Evolutionary conservation across 2,113 vertebrate species (phyloP), one percentile per base, ranked within the genome.

Genomic region (Hystrix brachyura): DNA sequence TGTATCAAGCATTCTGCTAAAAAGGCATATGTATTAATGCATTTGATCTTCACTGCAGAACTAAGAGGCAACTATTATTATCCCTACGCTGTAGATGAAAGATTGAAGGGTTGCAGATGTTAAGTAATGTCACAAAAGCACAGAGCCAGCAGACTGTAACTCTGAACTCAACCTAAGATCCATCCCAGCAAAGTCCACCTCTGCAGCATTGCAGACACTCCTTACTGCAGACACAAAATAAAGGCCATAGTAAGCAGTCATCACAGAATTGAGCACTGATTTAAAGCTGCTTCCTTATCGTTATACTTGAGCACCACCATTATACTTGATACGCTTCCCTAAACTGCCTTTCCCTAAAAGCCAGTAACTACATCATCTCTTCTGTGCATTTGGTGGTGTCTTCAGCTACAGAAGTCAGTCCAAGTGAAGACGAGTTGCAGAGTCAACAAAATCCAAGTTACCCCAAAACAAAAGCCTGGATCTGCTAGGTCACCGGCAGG

Each of bases 31-130:
- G 19, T 13, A 80, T 57, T 83, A 88, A 53, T 76, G 21, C n/a
- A 84, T 11, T 97, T 80, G 72, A 88, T 91, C 13, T 65, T 93
- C 38, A 84, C 53, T 76, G 5, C 23, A 59, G 76, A 94, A 80
- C 53, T 21, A 88, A 46, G 27, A 59, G 72, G 48, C 14, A 80
- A 15, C 13, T 53, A 64, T 27, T 86, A 79, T 29, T 4, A 69
- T 65, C 14, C 13, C 5, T 17, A 92, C 55, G 19, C 71, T 82
- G 43, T 9, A 65, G 12, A 71, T 38, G 64, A 87, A 94, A 92
- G 55, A 82, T 14, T 15, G 29, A 82, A 80, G 38, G 19, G 43
- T 96, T 72, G 48, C 13, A 51, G 25, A 69, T 43, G 1, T 53
- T 76, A 64, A 87, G 32, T 32, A 59, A 72, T 23, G 94, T n/a